A percentile compares a stretch with the other conserved stretches of the same genome.
phyloP scores from a whole-genome alignment of 1,140 invertebrate species.

The Bombus fervidus region DNA sequence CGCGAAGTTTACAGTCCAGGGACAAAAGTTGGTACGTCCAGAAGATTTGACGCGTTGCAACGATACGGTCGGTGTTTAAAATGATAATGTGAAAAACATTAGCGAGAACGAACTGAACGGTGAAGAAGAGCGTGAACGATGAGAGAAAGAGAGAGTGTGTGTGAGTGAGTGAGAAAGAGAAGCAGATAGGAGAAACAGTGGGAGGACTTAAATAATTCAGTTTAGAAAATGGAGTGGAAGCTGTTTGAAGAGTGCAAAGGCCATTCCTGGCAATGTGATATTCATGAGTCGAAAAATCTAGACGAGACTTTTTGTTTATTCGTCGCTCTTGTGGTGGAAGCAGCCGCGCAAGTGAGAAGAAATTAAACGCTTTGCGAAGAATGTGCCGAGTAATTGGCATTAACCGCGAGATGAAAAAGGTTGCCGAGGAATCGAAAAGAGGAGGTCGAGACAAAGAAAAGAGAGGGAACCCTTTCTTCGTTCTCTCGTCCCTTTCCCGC shows the following conservation, averaged over 20 bases:
- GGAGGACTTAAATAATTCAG: conserved; percentile 63
- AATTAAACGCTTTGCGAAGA: conserved; percentile 22
- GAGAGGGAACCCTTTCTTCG: neutral
- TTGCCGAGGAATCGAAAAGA: neutral
- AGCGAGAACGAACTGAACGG: conserved; percentile 5
- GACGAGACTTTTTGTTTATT: conserved; percentile 60
- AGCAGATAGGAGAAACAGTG: neutral
- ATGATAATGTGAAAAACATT: conserved; percentile 22
- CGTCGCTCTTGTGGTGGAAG: conserved; percentile 10
- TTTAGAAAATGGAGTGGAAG: conserved; percentile 66
- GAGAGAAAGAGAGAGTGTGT: too few species aligned
- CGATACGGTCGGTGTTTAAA: conserved; percentile 6
- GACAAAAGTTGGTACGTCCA: too few species aligned
- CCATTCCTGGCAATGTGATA: conserved; percentile 55
- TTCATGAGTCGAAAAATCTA: conserved; percentile 60
- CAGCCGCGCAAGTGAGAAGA: neutral
- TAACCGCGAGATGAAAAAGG: conserved; percentile 21
- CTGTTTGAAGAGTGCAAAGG: conserved; percentile 57
- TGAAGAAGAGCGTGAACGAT: neutral
- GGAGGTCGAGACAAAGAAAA: too few species aligned
- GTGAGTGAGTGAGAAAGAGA: neutral
- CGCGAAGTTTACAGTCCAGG: too few species aligned
- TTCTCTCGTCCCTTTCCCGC: neutral
- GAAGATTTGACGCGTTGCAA: too few species aligned
- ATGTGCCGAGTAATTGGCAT: conserved; percentile 29